These are phyloP conservation scores for Oceanodroma tethys DNA, from an alignment of 2,113 vertebrate genomes.

Conservation along the genomic window DNA sequence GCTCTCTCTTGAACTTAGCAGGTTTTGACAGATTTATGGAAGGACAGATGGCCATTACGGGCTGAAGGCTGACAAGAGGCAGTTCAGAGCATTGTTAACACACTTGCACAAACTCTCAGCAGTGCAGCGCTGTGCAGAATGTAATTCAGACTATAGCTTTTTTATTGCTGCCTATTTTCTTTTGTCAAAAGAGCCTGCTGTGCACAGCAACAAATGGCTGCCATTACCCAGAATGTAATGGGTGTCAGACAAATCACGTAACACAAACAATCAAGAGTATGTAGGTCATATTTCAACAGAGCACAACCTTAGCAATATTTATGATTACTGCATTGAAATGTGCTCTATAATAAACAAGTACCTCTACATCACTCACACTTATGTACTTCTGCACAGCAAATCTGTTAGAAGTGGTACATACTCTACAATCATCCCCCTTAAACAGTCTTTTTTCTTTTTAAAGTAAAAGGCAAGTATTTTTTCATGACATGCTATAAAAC, in stretches of 20 bases:
- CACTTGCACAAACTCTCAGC: slow-evolving; percentile 93
- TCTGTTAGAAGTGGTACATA: slow-evolving; percentile 67
- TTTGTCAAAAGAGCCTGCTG: slow-evolving; percentile 85
- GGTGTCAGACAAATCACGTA: slow-evolving; percentile 88
- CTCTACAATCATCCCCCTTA: slow-evolving; percentile 65
- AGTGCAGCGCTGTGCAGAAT: slow-evolving; percentile 78
- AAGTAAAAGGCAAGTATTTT: slow-evolving; percentile 67
- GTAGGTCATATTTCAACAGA: slow-evolving; percentile 85
- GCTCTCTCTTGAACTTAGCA: slow-evolving; percentile 78
- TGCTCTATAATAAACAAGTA: slow-evolving; percentile 86
- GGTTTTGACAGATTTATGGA: slow-evolving; percentile 90
- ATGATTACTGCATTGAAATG: slow-evolving; percentile 88
- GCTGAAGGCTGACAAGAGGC: slow-evolving; percentile 94
- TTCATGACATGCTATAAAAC: slow-evolving; percentile 42
- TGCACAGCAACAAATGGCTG: slow-evolving; percentile 90
- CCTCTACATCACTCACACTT: slow-evolving; percentile 83
- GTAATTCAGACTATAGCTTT: slow-evolving; percentile 85
- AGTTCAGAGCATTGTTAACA: slow-evolving; percentile 97
- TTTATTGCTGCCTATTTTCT: slow-evolving; percentile 87
- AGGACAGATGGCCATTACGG: slow-evolving; percentile 95
- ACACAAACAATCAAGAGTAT: slow-evolving; percentile 83
- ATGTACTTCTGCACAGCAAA: slow-evolving; percentile 73
- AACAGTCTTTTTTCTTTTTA: slow-evolving; percentile 58
- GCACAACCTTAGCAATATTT: slow-evolving; percentile 84
- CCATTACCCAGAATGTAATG: slow-evolving; percentile 90